Evolutionary conservation across 2,797 vertebrate species (phyloP), one percentile per base, ranked within the genome.

Genomic region (Echiichthys vipera): DNA sequence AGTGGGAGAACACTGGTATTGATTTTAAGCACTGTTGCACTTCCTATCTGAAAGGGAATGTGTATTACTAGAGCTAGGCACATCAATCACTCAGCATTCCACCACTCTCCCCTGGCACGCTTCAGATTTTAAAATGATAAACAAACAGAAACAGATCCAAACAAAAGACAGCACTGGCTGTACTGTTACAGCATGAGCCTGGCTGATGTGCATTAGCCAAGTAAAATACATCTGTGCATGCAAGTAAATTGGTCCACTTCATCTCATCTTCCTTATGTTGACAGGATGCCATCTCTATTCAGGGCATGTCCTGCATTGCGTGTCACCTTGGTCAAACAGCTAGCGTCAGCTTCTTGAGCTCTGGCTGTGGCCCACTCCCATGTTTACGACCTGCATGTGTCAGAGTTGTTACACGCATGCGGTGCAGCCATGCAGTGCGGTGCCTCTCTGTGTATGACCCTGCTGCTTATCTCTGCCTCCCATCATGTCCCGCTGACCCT

Each of bases 11-110:
- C 90, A 88, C 85, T 85, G 86, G 45, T 94, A 95, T 95, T 91
- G 94, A 95, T 95, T 95, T 94, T 89, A 94, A 94, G 89, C 91
- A 92, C 89, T 92, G 93, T 92, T 94, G 93, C 92, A 94, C 92
- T 95, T 95, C 92, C 93, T 93, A 91, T 94, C 93, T 92, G 89
- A 93, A 92, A 92, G 88, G 87, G 89, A 94, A 94, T 92, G 94
- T 94, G 93, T 92, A 93, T 94, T 94, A 94, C 91, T 86, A 89
- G 84, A 89, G 90, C 89, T 72, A 67, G 91, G 88, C 88, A 88
- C 93, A 94, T 94, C 94, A 93, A 94, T 95, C 94, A 94, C 87
- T 84, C 90, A 80, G 81, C 81, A 85, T 87, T 79, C 80, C 81
- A 77, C 75, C 81, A 62, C 83, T 88, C 80, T 91, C 87, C 86